Conservation (phyloP, 2,113 vertebrate genomes). For the Paramisgurnus dabryanus region DNA sequence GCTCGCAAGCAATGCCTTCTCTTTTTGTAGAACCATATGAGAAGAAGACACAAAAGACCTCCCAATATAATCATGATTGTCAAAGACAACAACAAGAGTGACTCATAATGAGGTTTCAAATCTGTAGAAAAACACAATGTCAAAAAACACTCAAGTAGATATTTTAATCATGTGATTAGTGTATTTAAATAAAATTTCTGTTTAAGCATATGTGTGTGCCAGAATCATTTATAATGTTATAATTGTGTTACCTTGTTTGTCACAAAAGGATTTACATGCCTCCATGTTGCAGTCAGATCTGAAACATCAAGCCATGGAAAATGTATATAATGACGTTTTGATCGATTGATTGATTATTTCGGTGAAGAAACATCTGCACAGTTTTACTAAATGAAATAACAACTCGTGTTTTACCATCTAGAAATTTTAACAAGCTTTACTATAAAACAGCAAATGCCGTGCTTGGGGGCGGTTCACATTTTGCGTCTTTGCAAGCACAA, state of each 20-base stretch:
- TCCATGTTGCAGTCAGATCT: slow-evolving; percentile 9
- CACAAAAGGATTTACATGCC: background rate
- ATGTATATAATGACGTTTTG: background rate
- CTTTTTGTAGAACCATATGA: background rate
- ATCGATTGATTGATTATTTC: background rate
- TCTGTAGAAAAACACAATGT: slow-evolving; percentile 10
- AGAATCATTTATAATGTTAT: rapidly evolving
- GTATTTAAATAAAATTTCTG: background rate
- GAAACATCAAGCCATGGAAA: background rate
- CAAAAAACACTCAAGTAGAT: too few relatives aligned
- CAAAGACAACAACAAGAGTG: rapidly evolving
- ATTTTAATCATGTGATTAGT: background rate
- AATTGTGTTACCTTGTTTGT: background rate
- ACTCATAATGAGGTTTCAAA: background rate
- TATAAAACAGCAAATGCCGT: too few relatives aligned
- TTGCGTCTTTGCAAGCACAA: too few relatives aligned
- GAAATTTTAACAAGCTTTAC: too few relatives aligned
- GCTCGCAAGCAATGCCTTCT: slow-evolving; percentile 10
- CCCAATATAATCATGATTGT: slow-evolving; percentile 10
- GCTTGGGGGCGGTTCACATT: too few relatives aligned
- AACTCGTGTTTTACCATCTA: too few relatives aligned
- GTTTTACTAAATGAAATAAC: too few relatives aligned
- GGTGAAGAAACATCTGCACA: too few relatives aligned
- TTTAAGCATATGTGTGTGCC: too few relatives aligned
- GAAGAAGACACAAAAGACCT: slow-evolving; percentile 35